These are phyloP conservation scores for Okapia johnstoni DNA, from an alignment of 2,113 vertebrate species.

Conservation along the genomic window DNA sequence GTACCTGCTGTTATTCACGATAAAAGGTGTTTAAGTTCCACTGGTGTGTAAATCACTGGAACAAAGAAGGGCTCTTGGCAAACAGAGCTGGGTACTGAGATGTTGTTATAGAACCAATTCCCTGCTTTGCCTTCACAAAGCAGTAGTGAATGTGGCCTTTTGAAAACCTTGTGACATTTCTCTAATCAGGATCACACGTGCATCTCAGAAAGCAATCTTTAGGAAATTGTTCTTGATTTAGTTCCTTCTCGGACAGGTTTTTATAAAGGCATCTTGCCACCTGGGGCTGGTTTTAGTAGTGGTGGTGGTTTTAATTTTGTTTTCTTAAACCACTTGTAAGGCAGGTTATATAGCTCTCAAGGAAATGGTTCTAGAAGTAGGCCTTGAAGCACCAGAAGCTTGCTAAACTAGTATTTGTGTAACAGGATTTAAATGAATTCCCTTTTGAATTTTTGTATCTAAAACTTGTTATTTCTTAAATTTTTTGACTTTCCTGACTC, in stretches of 20 bases:
- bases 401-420: background rate
- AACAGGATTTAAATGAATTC: background rate
- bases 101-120: background rate
- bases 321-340: background rate
- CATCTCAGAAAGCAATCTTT: background rate
- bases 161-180: background rate
- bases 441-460: background rate
- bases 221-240: background rate
- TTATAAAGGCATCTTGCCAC: background rate
- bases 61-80: background rate
- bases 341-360: background rate
- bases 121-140: background rate
- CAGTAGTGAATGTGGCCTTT: background rate
- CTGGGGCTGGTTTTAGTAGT: background rate
- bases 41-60: background rate
- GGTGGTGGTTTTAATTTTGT: background rate
- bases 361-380: slow-evolving; percentile 19
- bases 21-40: background rate
- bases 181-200: background rate
- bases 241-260: background rate
- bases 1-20: background rate
- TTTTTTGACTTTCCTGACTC: background rate
- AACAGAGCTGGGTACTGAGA: background rate
- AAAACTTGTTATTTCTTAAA: background rate
- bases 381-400: background rate